Conservation (phyloP, 2,113 vertebrate species). For the Clarias magur region DNA sequence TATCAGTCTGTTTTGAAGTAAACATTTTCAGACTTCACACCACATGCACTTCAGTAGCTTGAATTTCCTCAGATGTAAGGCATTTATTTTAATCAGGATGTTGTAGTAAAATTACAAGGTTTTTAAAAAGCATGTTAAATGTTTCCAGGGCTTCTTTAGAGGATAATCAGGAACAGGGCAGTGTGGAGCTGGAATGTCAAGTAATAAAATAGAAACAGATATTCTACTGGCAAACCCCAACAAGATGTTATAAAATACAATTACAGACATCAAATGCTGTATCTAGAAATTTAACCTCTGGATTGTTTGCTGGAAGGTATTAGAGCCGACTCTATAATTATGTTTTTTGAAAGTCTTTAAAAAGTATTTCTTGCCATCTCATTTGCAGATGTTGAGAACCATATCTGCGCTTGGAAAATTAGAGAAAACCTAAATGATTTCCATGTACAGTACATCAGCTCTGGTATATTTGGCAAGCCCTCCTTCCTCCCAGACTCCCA, state of each 20-base stretch:
- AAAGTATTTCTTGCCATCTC: neutral
- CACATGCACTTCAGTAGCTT: slow-evolving; percentile 50
- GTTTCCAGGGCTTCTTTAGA: slow-evolving; percentile 62
- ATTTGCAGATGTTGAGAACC: neutral
- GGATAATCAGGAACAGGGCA: slow-evolving; percentile 53
- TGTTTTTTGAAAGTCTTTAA: neutral
- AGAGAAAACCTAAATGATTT: neutral
- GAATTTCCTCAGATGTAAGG: slow-evolving; percentile 63
- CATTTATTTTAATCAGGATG: slow-evolving; percentile 61
- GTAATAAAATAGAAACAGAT: slow-evolving; percentile 15
- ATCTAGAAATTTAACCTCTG: neutral
- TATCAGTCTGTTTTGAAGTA: slow-evolving; percentile 9
- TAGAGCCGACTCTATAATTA: neutral
- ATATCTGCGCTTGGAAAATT: neutral
- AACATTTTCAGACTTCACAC: slow-evolving; percentile 43
- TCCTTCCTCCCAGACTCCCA: too few relatives aligned
- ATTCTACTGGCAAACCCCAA: neutral
- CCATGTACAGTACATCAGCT: neutral
- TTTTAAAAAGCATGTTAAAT: slow-evolving; percentile 61
- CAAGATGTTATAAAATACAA: neutral
- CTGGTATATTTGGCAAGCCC: too few relatives aligned
- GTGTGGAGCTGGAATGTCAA: slow-evolving; percentile 48
- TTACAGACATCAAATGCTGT: neutral
- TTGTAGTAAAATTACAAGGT: slow-evolving; percentile 64
- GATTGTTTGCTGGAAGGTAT: neutral